Conservation (phyloP, 2,797 vertebrate genomes). For the Coreius guichenoti region DNA sequence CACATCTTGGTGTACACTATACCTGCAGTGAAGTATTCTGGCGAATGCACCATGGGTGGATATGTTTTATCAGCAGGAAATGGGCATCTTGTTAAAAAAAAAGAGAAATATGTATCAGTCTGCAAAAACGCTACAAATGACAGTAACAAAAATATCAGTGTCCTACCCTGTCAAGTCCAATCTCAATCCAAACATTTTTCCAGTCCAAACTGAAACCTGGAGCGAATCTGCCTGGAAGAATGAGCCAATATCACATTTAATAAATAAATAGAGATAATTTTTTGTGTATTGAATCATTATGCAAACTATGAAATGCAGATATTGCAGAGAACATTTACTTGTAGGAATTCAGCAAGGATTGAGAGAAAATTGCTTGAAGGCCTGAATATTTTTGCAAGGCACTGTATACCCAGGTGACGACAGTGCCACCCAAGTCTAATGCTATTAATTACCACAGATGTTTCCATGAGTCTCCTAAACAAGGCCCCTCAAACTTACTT, state of each 20-base stretch:
- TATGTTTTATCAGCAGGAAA: background rate
- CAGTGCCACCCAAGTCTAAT: slow-evolving; percentile 76
- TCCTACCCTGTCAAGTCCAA: background rate
- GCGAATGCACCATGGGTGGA: background rate
- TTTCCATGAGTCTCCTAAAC: slow-evolving; percentile 75
- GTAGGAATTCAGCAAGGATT: slow-evolving; percentile 37
- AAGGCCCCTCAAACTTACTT: slow-evolving; percentile 69
- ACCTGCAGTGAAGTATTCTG: slow-evolving; percentile 18
- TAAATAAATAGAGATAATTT: background rate
- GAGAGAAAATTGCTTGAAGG: slow-evolving; percentile 50
- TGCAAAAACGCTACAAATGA: slow-evolving; percentile 1
- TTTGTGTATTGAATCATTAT: background rate
- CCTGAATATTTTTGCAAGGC: slow-evolving; percentile 29
- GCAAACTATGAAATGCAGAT: slow-evolving; percentile 2
- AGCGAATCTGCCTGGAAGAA: background rate
- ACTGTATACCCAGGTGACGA: slow-evolving; percentile 70
- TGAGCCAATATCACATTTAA: background rate
- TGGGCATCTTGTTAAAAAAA: background rate
- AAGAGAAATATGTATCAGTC: background rate
- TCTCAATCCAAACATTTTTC: background rate
- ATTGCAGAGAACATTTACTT: slow-evolving; percentile 1
- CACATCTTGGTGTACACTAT: slow-evolving; percentile 1
- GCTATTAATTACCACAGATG: slow-evolving; percentile 82
- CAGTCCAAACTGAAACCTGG: background rate
- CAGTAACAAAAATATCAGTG: background rate